Evolutionary conservation across 2,113 vertebrate genomes (phyloP).

Genomic region (Phrynosoma platyrhinos): DNA sequence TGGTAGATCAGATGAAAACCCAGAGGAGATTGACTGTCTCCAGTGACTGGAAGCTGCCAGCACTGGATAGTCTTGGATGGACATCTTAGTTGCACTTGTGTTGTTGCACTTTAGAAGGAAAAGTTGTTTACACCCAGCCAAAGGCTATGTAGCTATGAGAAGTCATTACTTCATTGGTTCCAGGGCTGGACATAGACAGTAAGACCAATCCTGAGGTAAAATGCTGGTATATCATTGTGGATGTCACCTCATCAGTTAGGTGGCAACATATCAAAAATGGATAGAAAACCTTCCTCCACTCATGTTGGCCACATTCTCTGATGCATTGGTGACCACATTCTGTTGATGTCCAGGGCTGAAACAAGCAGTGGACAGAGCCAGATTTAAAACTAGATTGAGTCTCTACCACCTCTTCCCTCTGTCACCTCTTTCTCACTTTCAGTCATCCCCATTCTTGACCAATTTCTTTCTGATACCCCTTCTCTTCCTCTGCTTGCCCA

Average conservation of each 20-base stretch:
- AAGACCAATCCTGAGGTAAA: background rate
- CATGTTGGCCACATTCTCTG: too few relatives aligned
- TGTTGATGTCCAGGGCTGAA: background rate
- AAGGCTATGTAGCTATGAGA: background rate
- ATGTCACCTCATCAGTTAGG: background rate
- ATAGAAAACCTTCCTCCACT: too few relatives aligned
- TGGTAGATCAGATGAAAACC: too few relatives aligned
- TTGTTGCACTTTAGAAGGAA: background rate
- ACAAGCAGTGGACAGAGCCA: background rate
- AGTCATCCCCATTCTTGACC: too few relatives aligned
- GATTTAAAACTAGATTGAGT: too few relatives aligned
- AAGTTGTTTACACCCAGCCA: background rate
- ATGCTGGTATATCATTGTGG: too few relatives aligned
- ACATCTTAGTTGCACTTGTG: background rate
- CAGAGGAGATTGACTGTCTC: too few relatives aligned
- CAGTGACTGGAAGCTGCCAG: background rate
- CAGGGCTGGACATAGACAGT: background rate
- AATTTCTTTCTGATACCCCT: background rate
- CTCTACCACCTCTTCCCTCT: background rate
- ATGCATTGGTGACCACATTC: background rate
- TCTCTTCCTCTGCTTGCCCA: background rate
- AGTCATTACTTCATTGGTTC: background rate
- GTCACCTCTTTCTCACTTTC: background rate
- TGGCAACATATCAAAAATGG: background rate
- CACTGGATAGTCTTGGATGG: background rate